Evolutionary conservation across 2,797 vertebrate genomes (phyloP).

Genomic region (Trematomus bernacchii): DNA sequence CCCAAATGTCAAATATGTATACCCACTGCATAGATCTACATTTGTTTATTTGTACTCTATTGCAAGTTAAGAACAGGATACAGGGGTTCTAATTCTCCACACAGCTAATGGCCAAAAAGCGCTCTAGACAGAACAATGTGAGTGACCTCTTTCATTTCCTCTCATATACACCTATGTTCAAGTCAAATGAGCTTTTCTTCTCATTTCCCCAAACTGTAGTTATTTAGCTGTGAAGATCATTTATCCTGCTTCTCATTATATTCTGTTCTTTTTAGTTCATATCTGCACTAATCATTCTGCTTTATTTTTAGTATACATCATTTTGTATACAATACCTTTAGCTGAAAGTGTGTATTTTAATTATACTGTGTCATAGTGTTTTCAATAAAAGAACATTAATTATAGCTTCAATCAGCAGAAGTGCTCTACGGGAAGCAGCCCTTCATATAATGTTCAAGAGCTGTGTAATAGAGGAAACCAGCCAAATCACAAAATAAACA

Average conservation of each 20-base stretch:
- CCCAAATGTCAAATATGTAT: too few relatives aligned
- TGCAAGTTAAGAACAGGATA: background rate
- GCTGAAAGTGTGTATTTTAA: conserved; percentile 7
- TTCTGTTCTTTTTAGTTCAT: background rate
- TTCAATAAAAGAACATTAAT: conserved; percentile 34
- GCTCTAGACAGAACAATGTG: background rate
- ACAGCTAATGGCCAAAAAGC: too few relatives aligned
- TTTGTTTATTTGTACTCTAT: background rate
- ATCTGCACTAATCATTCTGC: background rate
- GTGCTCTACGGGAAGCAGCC: background rate
- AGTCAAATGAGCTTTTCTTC: too few relatives aligned
- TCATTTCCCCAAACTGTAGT: background rate
- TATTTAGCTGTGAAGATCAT: background rate
- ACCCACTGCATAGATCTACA: background rate
- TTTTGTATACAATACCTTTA: conserved; percentile 7
- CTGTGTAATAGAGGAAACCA: background rate
- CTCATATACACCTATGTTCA: too few relatives aligned
- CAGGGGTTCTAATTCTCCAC: background rate
- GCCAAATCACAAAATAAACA: background rate
- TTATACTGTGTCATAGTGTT: conserved; percentile 10
- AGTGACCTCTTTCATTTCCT: background rate
- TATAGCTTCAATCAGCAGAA: conserved; percentile 10
- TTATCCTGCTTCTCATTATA: background rate
- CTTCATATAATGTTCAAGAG: background rate
- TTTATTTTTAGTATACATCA: conserved; percentile 3